These are phyloP conservation scores for Xiphophorus couchianus DNA, from an alignment of 2,113 vertebrate species.

Conservation along the genomic window DNA sequence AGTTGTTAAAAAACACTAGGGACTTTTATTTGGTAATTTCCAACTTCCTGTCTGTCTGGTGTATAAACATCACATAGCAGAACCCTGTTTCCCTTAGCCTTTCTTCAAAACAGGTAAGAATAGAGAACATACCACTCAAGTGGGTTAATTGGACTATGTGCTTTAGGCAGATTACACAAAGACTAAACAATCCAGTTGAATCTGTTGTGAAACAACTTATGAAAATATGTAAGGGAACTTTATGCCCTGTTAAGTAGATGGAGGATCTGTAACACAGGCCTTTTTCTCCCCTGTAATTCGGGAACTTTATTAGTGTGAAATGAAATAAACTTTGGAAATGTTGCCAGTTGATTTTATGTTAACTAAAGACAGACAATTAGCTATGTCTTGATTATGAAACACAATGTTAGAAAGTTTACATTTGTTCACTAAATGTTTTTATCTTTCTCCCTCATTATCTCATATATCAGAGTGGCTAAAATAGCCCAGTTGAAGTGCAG, in stretches of 20 bases:
- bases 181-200: too few species aligned
- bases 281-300: neutral
- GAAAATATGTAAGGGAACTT: too few species aligned
- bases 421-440: slow-evolving; percentile 14
- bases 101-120: neutral
- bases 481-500: slow-evolving; percentile 12
- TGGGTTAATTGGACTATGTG: neutral
- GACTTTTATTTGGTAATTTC: too few species aligned
- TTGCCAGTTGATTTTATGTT: neutral
- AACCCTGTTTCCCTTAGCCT: neutral
- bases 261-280: too few species aligned
- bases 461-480: slow-evolving; percentile 30
- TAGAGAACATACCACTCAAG: neutral
- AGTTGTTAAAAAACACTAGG: too few species aligned
- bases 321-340: neutral
- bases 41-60: neutral
- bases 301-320: neutral
- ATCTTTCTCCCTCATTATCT: slow-evolving; percentile 9
- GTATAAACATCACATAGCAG: neutral
- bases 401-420: neutral
- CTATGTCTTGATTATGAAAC: neutral
- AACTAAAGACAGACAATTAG: neutral
- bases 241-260: too few species aligned
- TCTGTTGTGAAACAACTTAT: too few species aligned
- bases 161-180: neutral